A percentile compares a stretch with the other conserved stretches of the same genome.
Conservation (phyloP, 2,888 invertebrate species). For the Limnephilus auricula region DNA sequence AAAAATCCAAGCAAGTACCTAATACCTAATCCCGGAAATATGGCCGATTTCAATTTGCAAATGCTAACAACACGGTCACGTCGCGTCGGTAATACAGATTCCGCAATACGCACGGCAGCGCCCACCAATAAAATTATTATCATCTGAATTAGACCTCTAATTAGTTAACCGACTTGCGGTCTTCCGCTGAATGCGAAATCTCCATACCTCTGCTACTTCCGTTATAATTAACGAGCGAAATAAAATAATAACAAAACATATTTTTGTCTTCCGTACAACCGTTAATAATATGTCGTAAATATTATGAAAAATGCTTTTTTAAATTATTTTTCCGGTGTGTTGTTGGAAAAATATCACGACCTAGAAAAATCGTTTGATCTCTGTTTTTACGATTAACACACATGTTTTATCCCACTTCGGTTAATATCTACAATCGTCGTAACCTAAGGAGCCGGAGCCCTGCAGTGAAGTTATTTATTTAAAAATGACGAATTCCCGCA, state of each 20-base stretch:
- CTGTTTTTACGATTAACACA: no score
- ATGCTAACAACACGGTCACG: slow-evolving; percentile 32
- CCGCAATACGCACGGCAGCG: not conserved
- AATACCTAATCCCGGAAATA: not conserved
- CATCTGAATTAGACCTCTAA: slow-evolving; percentile 28
- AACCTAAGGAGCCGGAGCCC: no score
- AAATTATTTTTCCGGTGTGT: no score
- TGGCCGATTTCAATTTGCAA: slow-evolving; percentile 27
- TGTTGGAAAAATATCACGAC: no score
- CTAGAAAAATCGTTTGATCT: no score
- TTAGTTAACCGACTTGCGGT: not conserved
- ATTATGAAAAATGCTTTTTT: no score
- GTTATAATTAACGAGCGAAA: not conserved
- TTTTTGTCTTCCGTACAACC: no score
- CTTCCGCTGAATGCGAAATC: slow-evolving; percentile 4
- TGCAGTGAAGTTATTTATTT: no score
- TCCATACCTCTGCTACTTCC: not conserved
- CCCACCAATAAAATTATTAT: not conserved
- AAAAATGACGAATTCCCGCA: no score
- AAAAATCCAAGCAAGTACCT: not conserved
- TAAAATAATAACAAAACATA: not conserved
- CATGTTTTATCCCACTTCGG: no score
- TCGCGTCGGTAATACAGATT: not conserved
- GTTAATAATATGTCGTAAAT: no score
- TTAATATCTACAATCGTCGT: no score